Evolutionary conservation across 2,888 invertebrate genomes (phyloP).

Genomic region (Eurytoma californica): DNA sequence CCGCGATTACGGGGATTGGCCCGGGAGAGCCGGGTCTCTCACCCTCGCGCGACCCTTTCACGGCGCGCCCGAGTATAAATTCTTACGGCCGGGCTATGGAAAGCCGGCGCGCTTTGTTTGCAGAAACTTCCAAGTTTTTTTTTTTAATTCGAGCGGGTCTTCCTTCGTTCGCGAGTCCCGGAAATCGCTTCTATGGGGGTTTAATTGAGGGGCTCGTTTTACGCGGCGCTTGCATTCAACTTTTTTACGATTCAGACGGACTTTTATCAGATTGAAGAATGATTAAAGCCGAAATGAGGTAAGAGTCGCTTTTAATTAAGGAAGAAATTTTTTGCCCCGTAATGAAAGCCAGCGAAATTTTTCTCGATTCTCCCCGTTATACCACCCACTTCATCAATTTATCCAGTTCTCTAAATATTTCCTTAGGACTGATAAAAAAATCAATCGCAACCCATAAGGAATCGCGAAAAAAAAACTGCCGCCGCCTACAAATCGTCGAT

Average conservation of each 20-base stretch:
- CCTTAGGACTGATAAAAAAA: too few species aligned
- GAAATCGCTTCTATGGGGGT: background rate
- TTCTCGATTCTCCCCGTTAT: too few species aligned
- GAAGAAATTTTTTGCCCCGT: background rate
- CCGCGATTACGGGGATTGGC: conserved; percentile 43
- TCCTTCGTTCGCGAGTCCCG: background rate
- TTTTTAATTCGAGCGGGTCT: background rate
- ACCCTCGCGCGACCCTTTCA: background rate
- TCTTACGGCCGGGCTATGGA: conserved; percentile 5
- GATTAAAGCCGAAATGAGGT: background rate
- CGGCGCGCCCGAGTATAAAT: conserved; percentile 1
- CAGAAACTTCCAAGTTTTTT: conserved; percentile 9
- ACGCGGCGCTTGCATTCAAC: background rate
- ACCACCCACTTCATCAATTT: too few species aligned
- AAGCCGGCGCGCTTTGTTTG: conserved; percentile 21
- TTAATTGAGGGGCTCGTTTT: conserved; percentile 36
- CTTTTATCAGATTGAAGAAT: background rate
- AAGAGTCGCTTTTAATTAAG: background rate
- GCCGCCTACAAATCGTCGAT: background rate
- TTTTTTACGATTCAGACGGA: background rate
- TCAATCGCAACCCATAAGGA: background rate
- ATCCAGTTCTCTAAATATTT: too few species aligned
- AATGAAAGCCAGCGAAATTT: too few species aligned
- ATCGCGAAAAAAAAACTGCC: conserved; percentile 20
- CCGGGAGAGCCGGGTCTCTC: background rate